A percentile compares a stretch with the other conserved stretches of the same genome.
Conservation (phyloP, 2,888 invertebrate genomes). For the Lingula anatina region DNA sequence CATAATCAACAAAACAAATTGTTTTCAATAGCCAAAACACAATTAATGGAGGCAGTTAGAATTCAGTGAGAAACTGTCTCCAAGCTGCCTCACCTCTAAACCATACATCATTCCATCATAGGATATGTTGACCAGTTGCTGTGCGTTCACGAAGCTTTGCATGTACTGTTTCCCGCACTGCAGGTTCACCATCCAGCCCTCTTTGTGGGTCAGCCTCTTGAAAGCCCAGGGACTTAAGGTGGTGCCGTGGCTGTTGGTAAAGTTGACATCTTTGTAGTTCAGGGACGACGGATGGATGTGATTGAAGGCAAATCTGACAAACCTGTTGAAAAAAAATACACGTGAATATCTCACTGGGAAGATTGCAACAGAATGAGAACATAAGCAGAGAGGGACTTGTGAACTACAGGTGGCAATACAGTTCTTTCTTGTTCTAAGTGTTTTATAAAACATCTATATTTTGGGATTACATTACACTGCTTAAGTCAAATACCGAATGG, state of each 20-base stretch:
- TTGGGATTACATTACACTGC: constrained; percentile 15
- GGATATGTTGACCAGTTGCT: constrained; percentile 31
- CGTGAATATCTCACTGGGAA: no score
- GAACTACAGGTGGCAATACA: no score
- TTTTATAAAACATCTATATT: constrained; percentile 24
- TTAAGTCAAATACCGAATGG: no score
- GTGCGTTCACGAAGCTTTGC: constrained; percentile 20
- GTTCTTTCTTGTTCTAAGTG: no score
- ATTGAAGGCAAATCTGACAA: constrained; percentile 39
- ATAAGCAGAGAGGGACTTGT: no score
- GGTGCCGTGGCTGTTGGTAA: constrained; percentile 24
- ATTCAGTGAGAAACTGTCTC: no score
- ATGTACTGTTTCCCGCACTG: no score
- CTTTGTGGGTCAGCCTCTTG: constrained; percentile 30
- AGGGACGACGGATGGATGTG: constrained; percentile 23
- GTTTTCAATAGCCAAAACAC: constrained; percentile 2
- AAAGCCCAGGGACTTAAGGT: constrained; percentile 10
- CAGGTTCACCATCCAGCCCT: constrained; percentile 32
- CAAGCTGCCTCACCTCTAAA: constrained; percentile 29
- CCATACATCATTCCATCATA: constrained; percentile 22
- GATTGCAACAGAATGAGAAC: no score
- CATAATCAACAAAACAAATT: neutral
- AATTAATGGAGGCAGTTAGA: no score
- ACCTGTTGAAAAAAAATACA: constrained; percentile 16
- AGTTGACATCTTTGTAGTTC: constrained; percentile 16